Percentiles rank a stretch among this genome's conserved stretches.
Conservation (phyloP, 2,113 vertebrate species). For the Synchiropus splendidus region DNA sequence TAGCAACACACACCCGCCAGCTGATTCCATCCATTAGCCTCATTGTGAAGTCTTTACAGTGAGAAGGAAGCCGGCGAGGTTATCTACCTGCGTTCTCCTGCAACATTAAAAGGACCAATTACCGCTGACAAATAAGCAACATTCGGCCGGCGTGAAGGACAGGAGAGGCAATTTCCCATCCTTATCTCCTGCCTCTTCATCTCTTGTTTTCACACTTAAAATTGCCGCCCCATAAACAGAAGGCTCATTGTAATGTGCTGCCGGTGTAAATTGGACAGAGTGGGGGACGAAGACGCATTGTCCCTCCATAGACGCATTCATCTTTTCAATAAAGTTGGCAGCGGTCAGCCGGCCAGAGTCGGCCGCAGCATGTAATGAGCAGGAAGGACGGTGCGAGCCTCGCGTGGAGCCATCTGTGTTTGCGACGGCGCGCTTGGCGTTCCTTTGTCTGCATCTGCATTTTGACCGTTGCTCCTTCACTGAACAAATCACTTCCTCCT, state of each 20-base stretch:
- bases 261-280: slow-evolving; percentile 48
- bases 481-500: slow-evolving; percentile 15
- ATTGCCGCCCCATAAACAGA: slow-evolving; percentile 41
- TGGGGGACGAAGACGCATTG: slow-evolving; percentile 46
- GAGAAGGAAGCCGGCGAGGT: slow-evolving; percentile 10
- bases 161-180: slow-evolving; percentile 35
- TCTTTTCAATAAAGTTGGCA: slow-evolving; percentile 42
- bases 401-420: slow-evolving; percentile 26
- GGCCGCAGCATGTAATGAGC: slow-evolving; percentile 38
- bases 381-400: slow-evolving; percentile 16
- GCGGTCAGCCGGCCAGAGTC: slow-evolving; percentile 20
- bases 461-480: slow-evolving; percentile 19
- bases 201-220: slow-evolving; percentile 25
- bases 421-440: slow-evolving; percentile 11
- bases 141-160: slow-evolving; percentile 36
- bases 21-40: slow-evolving; percentile 1
- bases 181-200: slow-evolving; percentile 30
- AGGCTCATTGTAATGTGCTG: slow-evolving; percentile 35
- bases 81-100: slow-evolving; percentile 27
- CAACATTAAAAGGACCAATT: slow-evolving; percentile 46
- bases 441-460: slow-evolving; percentile 20
- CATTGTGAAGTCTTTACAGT: slow-evolving; percentile 4
- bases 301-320: slow-evolving; percentile 44
- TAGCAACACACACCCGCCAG: too few relatives aligned
- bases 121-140: slow-evolving; percentile 45